Evolutionary conservation across 1,140 invertebrate genomes (phyloP).

Genomic region (Manduca sexta): DNA sequence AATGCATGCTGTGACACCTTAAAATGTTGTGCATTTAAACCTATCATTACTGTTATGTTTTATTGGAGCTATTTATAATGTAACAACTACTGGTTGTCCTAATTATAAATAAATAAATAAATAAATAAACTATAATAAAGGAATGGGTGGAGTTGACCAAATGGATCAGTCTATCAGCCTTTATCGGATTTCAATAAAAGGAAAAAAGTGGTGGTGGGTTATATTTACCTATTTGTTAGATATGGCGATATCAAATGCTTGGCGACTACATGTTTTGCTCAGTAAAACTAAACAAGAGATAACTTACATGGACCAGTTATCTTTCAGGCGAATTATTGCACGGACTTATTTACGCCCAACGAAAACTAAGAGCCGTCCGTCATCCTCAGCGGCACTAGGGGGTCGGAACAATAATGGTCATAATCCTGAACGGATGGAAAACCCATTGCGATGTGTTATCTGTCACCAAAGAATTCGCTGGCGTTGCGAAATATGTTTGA

Average conservation of each 20-base stretch:
- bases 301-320: constrained; percentile 27
- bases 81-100: too few species aligned
- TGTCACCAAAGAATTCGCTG: constrained; percentile 25
- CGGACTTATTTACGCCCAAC: constrained; percentile 22
- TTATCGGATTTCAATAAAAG: constrained; percentile 26
- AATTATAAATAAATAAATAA: too few species aligned
- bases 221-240: constrained; percentile 40
- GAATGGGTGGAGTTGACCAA: constrained; percentile 29
- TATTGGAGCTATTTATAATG: too few species aligned
- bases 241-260: constrained; percentile 35
- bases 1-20: too few species aligned
- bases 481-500: constrained; percentile 26
- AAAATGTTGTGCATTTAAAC: too few species aligned
- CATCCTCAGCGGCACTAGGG: constrained; percentile 21
- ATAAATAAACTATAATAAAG: constrained; percentile 29
- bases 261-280: constrained; percentile 32
- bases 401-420: constrained; percentile 26
- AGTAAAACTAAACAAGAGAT: constrained; percentile 23
- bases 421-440: constrained; percentile 26
- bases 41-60: too few species aligned
- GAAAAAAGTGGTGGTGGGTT: constrained; percentile 35
- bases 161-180: constrained; percentile 23
- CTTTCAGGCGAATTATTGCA: constrained; percentile 25
- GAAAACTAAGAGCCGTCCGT: constrained; percentile 24
- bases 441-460: constrained; percentile 26